Evolutionary conservation across 2,888 invertebrate genomes (phyloP).

Genomic region (Nesidiocoris tenuis): DNA sequence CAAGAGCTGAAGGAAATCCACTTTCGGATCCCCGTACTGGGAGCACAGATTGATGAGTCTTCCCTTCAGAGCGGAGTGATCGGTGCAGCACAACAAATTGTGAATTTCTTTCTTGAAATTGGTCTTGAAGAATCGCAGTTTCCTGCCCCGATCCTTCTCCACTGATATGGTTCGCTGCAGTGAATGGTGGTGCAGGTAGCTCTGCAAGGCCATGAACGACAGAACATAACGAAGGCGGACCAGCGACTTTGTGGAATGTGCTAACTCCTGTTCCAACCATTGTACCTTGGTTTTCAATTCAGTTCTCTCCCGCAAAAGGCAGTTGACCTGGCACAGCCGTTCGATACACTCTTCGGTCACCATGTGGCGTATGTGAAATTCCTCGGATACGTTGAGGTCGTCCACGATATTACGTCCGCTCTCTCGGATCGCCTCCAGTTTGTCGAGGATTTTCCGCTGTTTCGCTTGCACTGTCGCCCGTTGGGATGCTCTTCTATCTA

Average conservation of each 20-base stretch:
- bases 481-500: conserved; percentile 17
- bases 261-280: conserved; percentile 26
- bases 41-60: conserved; percentile 13
- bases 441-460: conserved; percentile 28
- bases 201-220: conserved; percentile 19
- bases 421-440: conserved; percentile 9
- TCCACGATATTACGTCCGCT: conserved; percentile 26
- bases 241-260: not conserved
- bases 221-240: not conserved
- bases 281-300: conserved; percentile 9
- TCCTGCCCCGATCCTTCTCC: conserved; percentile 13
- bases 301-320: conserved; percentile 14
- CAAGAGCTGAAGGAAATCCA: conserved; percentile 7
- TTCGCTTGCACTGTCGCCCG: conserved; percentile 3
- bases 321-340: conserved; percentile 16
- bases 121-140: conserved; percentile 24
- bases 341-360: conserved; percentile 37
- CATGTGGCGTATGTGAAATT: conserved; percentile 22
- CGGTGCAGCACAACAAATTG: conserved; percentile 17
- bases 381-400: conserved; percentile 18
- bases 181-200: conserved; percentile 21
- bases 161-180: conserved; percentile 12
- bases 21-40: conserved; percentile 28
- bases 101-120: conserved; percentile 37
- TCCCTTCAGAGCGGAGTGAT: conserved; percentile 12